A percentile compares a stretch with the other conserved stretches of the same genome.
These are phyloP conservation scores for Stichopus horrens DNA, from an alignment of 53 echinoderm and acorn worm species.

Conservation along the genomic window DNA sequence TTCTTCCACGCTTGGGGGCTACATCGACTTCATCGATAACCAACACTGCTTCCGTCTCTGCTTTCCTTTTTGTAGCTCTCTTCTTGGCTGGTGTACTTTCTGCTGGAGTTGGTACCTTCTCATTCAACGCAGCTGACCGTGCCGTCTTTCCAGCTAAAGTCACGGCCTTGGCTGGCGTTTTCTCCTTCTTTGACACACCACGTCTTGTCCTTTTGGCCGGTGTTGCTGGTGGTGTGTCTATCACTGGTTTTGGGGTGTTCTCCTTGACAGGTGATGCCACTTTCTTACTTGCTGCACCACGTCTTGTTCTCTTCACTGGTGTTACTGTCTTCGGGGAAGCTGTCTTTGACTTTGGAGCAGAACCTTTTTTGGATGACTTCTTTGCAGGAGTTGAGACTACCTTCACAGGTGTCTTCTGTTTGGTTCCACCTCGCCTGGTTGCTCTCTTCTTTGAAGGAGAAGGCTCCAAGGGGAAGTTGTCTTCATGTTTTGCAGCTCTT, in stretches of 20 bases:
- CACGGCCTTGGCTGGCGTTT: slow-evolving; percentile 31
- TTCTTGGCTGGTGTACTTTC: slow-evolving; percentile 29
- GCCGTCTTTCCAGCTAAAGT: slow-evolving; percentile 42
- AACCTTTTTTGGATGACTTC: slow-evolving; percentile 3
- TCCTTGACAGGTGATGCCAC: slow-evolving; percentile 43
- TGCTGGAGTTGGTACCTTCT: slow-evolving; percentile 54
- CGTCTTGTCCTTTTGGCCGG: slow-evolving; percentile 59
- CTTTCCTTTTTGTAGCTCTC: not conserved
- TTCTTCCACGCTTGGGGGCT: slow-evolving; percentile 46
- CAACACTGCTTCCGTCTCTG: not conserved
- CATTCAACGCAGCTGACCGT: slow-evolving; percentile 1
- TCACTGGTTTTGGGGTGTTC: slow-evolving; percentile 28
- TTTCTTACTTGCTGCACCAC: slow-evolving; percentile 49
- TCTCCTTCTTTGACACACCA: slow-evolving; percentile 4
- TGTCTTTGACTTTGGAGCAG: not conserved
- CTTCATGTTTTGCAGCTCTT: not conserved
- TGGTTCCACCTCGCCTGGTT: not conserved
- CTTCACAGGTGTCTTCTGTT: slow-evolving; percentile 52
- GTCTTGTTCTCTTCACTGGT: slow-evolving; percentile 52
- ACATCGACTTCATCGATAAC: not conserved
- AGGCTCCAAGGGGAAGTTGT: not conserved
- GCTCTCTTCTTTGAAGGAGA: slow-evolving; percentile 20
- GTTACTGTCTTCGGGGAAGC: slow-evolving; percentile 33
- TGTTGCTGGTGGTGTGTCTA: not conserved
- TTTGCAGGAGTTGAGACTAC: slow-evolving; percentile 35